Evolutionary conservation across 37 sponge, comb jelly and placozoan species (phyloP).

Genomic region (Geodia barretti): DNA sequence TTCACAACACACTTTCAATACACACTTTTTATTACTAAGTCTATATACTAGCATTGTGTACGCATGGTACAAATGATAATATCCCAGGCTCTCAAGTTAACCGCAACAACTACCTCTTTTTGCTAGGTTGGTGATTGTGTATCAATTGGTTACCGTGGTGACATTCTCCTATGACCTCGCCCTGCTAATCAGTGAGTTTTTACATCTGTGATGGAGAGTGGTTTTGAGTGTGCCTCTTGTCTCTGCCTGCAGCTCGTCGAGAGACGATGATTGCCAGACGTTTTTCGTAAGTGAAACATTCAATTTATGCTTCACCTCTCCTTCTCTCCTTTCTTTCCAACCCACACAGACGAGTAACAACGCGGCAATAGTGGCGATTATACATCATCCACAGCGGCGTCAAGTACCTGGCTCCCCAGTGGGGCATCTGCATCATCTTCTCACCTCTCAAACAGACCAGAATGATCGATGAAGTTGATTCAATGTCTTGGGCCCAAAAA

Average conservation of each 20-base stretch:
- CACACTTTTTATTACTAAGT: no score
- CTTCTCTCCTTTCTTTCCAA: no score
- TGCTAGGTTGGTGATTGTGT: slow-evolving; percentile 47
- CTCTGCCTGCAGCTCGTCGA: no score
- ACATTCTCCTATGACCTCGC: slow-evolving; percentile 70
- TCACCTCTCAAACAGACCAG: slow-evolving; percentile 23
- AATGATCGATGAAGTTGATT: slow-evolving; percentile 16
- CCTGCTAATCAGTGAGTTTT: slow-evolving; percentile 40
- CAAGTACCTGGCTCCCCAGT: slow-evolving; percentile 47
- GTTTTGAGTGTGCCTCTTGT: no score
- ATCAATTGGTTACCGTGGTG: slow-evolving; percentile 40
- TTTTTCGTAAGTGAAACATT: slow-evolving; percentile 31
- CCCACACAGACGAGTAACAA: neutral
- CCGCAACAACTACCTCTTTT: no score
- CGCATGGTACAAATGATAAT: no score
- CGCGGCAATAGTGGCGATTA: slow-evolving; percentile 3
- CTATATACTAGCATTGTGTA: no score
- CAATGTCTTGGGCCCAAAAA: slow-evolving; percentile 38
- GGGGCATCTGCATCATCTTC: slow-evolving; percentile 40
- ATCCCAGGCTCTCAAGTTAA: no score
- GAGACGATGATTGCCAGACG: slow-evolving; percentile 20
- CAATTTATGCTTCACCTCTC: no score
- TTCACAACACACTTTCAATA: no score
- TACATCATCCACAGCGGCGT: slow-evolving; percentile 38
- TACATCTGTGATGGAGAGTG: neutral